Base-by-base conservation (phyloP, 1,140 invertebrate genomes). In the Colletes gigas region DNA sequence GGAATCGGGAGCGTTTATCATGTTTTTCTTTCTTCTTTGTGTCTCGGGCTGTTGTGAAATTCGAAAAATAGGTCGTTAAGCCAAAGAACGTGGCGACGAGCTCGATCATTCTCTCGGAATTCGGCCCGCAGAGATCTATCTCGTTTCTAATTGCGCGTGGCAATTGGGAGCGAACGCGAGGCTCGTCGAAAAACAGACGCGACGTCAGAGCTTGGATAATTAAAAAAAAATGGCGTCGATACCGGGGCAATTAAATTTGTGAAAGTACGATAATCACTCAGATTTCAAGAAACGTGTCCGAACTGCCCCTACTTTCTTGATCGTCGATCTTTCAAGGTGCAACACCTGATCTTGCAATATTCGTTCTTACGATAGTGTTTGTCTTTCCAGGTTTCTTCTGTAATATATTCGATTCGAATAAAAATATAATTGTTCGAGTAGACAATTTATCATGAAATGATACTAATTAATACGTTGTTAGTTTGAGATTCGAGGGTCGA, bases 11-110 rank as follows among this genome's bases (percentile, higher is more conserved):
- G 21, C 19, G 21, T 21, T 60, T 47, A 47, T 66, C 19, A 30
- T 30, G 30, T 30, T 30, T 30, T 30, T 30, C 30, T 30, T 30
- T 30, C 30, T 30, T 30, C 30, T 47, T 59, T 10, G 19, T 47
- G 47, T 17, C 17, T 67, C 21, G 30, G 17, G n/a, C 17, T 55
- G 30, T 9, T 55, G n/a, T 44, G 15, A 19, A 63, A 65, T 68
- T 83, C 75, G 52, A 72, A 30, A 67, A 62, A 19, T 59, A 63
- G 67, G 54, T 65, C 39, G 30, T 71, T 60, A 76, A 69, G 78
- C 78, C 78, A 84, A 85, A 81, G 68, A 84, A 69, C 57, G 50
- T 41, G 82, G 70, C 78, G 17, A 30, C 60, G 30, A 54, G 82
- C 72, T 74, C 41, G 70, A 80, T 55, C 15, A 72, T 71, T 15